Evolutionary conservation across 1,140 invertebrate species (phyloP).

Genomic region (Drosophila lacteicornis): DNA sequence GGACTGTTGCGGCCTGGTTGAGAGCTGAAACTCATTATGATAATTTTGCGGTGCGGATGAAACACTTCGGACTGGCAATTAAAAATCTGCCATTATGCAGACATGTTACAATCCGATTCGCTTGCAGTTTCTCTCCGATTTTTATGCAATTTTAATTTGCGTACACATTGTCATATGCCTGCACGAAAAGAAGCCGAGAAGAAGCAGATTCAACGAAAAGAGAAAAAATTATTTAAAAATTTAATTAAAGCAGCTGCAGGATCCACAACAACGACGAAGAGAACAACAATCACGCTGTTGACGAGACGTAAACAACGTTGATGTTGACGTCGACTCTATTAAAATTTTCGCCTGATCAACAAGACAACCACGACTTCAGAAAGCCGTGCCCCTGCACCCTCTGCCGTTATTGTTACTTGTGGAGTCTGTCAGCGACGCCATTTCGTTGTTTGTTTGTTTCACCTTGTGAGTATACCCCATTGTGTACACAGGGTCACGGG

Average conservation of each 20-base stretch:
- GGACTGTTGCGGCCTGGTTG: conserved; percentile 5
- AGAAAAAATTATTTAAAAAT: conserved; percentile 77
- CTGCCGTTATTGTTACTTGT: conserved; percentile 40
- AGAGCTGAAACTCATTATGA: conserved; percentile 61
- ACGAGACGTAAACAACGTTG: conserved; percentile 76
- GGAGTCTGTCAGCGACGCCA: conserved; percentile 57
- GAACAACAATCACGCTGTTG: conserved; percentile 68
- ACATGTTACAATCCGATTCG: conserved; percentile 57
- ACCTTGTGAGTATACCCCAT: conserved; percentile 42
- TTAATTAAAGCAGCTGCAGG: conserved; percentile 74
- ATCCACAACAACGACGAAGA: conserved; percentile 43
- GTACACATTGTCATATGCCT: conserved; percentile 74
- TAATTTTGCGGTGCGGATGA: conserved; percentile 64
- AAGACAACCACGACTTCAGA: conserved; percentile 52
- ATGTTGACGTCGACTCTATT: conserved; percentile 79
- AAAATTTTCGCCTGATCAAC: conserved; percentile 78
- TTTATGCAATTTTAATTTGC: conserved; percentile 81
- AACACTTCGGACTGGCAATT: conserved; percentile 70
- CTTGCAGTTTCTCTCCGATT: conserved; percentile 51
- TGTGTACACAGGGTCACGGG: conserved; percentile 51
- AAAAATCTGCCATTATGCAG: conserved; percentile 77
- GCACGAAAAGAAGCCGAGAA: conserved; percentile 1
- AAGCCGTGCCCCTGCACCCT: conserved; percentile 13
- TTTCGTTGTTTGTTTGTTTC: conserved; percentile 64
- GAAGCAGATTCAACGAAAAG: conserved; percentile 9